Base-by-base conservation (phyloP, 2,113 vertebrate species). In the Sminthopsis crassicaudata region DNA sequence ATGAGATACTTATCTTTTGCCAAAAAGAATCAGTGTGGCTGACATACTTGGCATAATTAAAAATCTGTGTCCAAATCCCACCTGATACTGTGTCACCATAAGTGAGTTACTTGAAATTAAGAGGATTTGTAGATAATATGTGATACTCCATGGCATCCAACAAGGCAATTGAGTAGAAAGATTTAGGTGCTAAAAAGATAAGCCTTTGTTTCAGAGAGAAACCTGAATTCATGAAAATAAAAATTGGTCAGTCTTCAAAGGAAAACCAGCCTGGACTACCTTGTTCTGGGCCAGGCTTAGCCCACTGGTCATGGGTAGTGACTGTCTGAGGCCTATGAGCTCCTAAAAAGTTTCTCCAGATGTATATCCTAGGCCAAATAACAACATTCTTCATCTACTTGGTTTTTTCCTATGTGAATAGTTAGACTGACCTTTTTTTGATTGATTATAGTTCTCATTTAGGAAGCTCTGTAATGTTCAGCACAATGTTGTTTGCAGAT, bases 1-100 rank as follows among this genome's bases (percentile, higher is more conserved):
- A 55, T 89, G 91, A 94, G 50, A 95, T 4, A 90, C 91, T 91
- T 94, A 93, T 90, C 53, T 60, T 92, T 95, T 90, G 55, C 50
- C 95, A 93, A 91, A 94, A 67, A 48, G 93, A 94, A 94, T 67
- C 30, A 67, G 27, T 16, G 30, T 67, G 60, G 30, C 60, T n/a
- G 1, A 12, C 30, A n/a, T 67, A 67, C 60, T 67, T 11, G 27
- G 60, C 10, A n/a, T 36, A 36, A 67, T 11, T 36, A 36, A 67
- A 67, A 12, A 36, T 67, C 60, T 67, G 60, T 67, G 3, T 67
- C 36, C 60, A 67, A 19, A 67, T 67, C 30, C 30, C 12, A 0
- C 12, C 30, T 19, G 30, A 67, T 67, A 67, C 30, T 67, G 9
- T 36, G 60, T 67, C 11, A 67, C 30, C 30, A 14, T 67, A 36